Evolutionary conservation across 2,797 vertebrate species (phyloP), one percentile per base, ranked within the genome.

Genomic region (Schizothorax lantsangensis): DNA sequence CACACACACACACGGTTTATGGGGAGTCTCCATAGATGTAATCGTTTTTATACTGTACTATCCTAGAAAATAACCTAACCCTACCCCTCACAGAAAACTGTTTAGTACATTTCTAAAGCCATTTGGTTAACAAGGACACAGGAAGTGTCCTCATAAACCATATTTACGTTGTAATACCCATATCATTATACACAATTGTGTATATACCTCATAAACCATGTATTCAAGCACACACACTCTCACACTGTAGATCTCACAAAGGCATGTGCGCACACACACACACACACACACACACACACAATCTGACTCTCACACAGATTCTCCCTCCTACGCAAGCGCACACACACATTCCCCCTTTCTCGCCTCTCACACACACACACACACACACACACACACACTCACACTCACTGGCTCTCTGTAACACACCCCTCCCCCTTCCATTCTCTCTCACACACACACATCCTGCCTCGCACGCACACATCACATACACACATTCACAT

Each of bases 381-480:
- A 59, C 33, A 38, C 66, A 38, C 66, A 69, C 86, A 88, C 86
- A 81, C 87, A 90, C 90, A 91, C 92, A 83, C 88, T 87, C 84
- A 54, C 72, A 14, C 92, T 88, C 91, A 89, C 81, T 74, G 81
- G 45, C 57, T 43, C 79, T 38, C 69, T 68, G 47, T n/a, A 4
- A 85, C 83, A 89, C 88, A 88, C 88, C 86, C 84, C 86, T 89
- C 86, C 86, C 84, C 77, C 86, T 79, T 52, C 71, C 62, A 84
- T 86, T 87, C 81, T 91, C 92, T 92, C 92, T 91, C 89, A 72
- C 90, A 49, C 88, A 85, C 84, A 88, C 88, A 83, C 88, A 88
- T 85, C 87, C 86, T 88, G 84, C 77, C 81, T 83, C 54, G 62
- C 75, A n/a, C 64, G 36, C 77, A 49, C 86, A 86, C 87, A 66